A percentile compares a stretch with the other conserved stretches of the same genome.
Conservation (phyloP, 2,113 vertebrate genomes). For the Uria lomvia region DNA sequence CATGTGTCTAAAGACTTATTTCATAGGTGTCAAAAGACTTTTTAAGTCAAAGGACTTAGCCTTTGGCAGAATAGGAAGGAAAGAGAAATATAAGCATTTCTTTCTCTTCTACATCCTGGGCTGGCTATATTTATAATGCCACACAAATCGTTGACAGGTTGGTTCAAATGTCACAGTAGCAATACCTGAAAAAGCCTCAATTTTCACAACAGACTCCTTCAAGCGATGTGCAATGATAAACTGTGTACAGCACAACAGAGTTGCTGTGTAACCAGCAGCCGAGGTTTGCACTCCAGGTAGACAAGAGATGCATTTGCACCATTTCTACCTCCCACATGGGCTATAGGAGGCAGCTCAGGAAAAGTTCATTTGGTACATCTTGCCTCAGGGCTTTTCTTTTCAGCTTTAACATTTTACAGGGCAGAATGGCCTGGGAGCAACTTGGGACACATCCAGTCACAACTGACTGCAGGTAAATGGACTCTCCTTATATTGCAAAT, state of each 20-base stretch:
- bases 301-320: not conserved
- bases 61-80: not conserved
- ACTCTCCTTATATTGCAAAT: not conserved
- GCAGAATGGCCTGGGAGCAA: not conserved
- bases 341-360: not conserved
- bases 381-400: not conserved
- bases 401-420: not conserved
- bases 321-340: not conserved
- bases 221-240: not conserved
- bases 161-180: not conserved
- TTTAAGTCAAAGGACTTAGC: not conserved
- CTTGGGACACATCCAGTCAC: not conserved
- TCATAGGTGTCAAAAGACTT: not conserved
- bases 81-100: not conserved
- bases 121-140: not conserved
- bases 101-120: not conserved
- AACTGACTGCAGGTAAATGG: not conserved
- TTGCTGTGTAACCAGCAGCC: not conserved
- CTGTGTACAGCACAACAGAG: not conserved
- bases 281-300: not conserved
- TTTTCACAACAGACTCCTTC: not conserved
- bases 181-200: constrained; percentile 15
- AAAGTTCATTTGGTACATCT: not conserved
- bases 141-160: not conserved
- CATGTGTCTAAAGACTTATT: not conserved